These are phyloP conservation scores for Drosophila affinis DNA, from an alignment of 2,888 invertebrate species.

Conservation along the genomic window DNA sequence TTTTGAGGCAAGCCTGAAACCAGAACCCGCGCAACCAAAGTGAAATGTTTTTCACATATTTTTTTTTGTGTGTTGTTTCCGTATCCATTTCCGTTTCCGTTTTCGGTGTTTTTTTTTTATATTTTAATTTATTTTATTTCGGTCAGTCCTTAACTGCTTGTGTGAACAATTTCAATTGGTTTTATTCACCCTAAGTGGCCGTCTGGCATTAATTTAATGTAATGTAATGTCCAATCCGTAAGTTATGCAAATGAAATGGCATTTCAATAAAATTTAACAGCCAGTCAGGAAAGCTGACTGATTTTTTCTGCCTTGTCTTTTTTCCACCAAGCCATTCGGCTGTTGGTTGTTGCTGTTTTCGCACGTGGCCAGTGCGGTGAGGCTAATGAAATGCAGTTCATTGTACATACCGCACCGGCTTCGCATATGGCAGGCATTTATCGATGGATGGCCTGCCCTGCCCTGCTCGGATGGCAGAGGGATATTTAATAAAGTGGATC, in stretches of 20 bases:
- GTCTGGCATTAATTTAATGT: conserved; percentile 63
- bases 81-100: conserved; percentile 38
- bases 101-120: background rate
- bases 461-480: background rate
- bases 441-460: background rate
- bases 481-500: conserved; percentile 14
- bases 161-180: conserved; percentile 62
- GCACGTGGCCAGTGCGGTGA: conserved; percentile 50
- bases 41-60: conserved; percentile 25
- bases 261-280: conserved; percentile 64
- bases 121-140: conserved; percentile 17
- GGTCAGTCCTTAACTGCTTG: conserved; percentile 39
- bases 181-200: conserved; percentile 64
- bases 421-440: conserved; percentile 17
- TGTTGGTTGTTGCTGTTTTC: conserved; percentile 24
- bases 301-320: conserved; percentile 30
- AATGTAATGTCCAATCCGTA: conserved; percentile 35
- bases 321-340: conserved; percentile 4
- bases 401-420: conserved; percentile 10
- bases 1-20: conserved; percentile 34
- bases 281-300: too few relatives aligned
- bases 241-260: conserved; percentile 70
- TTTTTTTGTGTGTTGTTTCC: background rate
- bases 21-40: conserved; percentile 15
- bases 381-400: conserved; percentile 46